Conservation (phyloP, 2,888 invertebrate genomes). For the Apodemia zela region DNA sequence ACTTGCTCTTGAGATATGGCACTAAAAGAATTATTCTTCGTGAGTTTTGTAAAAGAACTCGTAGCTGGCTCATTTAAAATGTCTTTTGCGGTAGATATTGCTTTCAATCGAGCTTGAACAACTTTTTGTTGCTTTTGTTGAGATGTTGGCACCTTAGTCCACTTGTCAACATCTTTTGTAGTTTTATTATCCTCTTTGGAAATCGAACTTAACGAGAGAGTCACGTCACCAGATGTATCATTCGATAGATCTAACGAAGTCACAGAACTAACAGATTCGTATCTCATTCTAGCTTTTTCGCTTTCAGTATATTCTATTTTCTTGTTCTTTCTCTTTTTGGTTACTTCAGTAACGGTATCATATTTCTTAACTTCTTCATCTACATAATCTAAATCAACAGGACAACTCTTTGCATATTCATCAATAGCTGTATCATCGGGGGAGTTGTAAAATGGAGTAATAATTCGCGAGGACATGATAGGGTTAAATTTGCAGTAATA, state of each 20-base stretch:
- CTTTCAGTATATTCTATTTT: constrained; percentile 69
- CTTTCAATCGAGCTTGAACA: constrained; percentile 71
- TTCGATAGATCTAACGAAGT: constrained; percentile 63
- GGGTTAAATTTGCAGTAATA: constrained; percentile 84
- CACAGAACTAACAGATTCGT: constrained; percentile 65
- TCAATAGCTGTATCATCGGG: constrained; percentile 79
- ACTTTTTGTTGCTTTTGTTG: constrained; percentile 71
- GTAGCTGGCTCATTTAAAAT: constrained; percentile 55
- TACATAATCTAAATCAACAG: constrained; percentile 68
- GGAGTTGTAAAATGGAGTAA: constrained; percentile 85
- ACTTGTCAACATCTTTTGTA: constrained; percentile 54
- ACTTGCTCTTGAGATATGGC: constrained; percentile 37
- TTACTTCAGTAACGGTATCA: constrained; percentile 50
- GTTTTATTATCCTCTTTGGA: constrained; percentile 51
- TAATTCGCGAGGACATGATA: constrained; percentile 81
- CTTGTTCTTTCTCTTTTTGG: constrained; percentile 64
- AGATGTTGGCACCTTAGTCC: constrained; percentile 68
- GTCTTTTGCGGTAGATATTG: constrained; percentile 60
- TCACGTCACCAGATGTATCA: constrained; percentile 61
- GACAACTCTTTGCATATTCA: constrained; percentile 56
- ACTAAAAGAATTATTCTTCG: constrained; percentile 52
- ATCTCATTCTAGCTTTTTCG: constrained; percentile 66
- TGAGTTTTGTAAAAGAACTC: constrained; percentile 62
- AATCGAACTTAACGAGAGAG: constrained; percentile 58
- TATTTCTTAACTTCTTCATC: constrained; percentile 75